phyloP scores from a whole-genome alignment of 2,888 invertebrate genomes.

The Melipona beecheii region DNA sequence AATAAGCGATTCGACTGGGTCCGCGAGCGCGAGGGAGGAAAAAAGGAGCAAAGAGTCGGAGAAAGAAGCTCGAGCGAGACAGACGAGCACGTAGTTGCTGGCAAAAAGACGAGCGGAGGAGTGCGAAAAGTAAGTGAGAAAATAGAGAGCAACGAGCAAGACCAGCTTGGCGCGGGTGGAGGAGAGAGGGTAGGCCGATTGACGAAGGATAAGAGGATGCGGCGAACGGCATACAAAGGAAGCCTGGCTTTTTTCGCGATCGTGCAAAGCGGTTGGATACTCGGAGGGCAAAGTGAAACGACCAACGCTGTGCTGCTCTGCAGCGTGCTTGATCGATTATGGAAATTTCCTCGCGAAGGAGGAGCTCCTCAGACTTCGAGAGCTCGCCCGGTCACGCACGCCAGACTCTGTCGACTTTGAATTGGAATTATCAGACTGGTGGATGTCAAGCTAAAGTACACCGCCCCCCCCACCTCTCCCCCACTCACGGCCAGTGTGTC shows the following conservation, averaged over 20 bases:
- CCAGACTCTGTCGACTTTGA: slow-evolving; percentile 19
- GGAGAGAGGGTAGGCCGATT: slow-evolving; percentile 23
- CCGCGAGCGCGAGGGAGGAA: not conserved
- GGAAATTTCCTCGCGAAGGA: slow-evolving; percentile 50
- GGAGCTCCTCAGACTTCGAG: slow-evolving; percentile 39
- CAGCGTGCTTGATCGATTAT: slow-evolving; percentile 62
- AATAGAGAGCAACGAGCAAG: slow-evolving; percentile 20
- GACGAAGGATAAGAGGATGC: slow-evolving; percentile 44
- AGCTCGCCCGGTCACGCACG: slow-evolving; percentile 42
- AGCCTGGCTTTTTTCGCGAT: slow-evolving; percentile 50
- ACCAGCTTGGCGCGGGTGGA: too few species aligned
- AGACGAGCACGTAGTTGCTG: not conserved
- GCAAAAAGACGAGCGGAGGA: not conserved
- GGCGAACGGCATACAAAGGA: slow-evolving; percentile 43
- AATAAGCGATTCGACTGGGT: not conserved
- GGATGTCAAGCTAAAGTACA: slow-evolving; percentile 2
- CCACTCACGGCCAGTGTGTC: not conserved
- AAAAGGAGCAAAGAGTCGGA: not conserved
- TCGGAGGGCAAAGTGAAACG: slow-evolving; percentile 44
- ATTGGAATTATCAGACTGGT: slow-evolving; percentile 33
- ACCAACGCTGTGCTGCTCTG: slow-evolving; percentile 30
- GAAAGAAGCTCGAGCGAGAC: not conserved
- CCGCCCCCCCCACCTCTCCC: too few species aligned
- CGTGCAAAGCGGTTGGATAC: slow-evolving; percentile 48
- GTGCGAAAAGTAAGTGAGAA: slow-evolving; percentile 22